A percentile compares a stretch with the other conserved stretches of the same genome.
Conservation (phyloP, 2,113 vertebrate genomes). For the Martes martes region DNA sequence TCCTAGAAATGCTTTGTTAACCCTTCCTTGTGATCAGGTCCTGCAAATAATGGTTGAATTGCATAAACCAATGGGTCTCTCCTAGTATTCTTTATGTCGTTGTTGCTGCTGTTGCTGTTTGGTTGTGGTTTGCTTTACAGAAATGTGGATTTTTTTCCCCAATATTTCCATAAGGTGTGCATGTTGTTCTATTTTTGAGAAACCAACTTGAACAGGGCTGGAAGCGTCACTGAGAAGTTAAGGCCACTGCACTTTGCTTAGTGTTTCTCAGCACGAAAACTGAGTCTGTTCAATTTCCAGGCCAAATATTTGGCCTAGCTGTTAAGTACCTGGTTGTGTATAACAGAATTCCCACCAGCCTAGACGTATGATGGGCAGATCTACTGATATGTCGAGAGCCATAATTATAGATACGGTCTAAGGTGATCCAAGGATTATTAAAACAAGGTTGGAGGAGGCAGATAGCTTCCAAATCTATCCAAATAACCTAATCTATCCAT, state of each 20-base stretch:
- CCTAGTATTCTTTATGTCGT: neutral
- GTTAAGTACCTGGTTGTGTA: neutral
- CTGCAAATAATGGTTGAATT: neutral
- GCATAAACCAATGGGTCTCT: neutral
- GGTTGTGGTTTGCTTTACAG: neutral
- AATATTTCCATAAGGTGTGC: neutral
- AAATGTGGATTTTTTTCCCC: neutral
- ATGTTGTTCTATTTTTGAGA: neutral
- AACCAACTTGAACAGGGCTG: neutral
- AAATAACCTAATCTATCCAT: neutral
- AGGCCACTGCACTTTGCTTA: neutral
- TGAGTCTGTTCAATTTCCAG: neutral
- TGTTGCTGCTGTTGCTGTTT: neutral
- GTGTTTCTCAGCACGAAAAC: neutral
- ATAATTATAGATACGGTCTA: rapidly evolving
- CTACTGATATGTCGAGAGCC: rapidly evolving
- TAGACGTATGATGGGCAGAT: neutral
- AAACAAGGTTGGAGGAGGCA: too few species aligned
- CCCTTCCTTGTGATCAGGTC: neutral
- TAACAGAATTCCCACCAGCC: neutral
- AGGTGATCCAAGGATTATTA: too few species aligned
- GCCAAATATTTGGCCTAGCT: neutral
- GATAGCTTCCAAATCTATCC: rapidly evolving
- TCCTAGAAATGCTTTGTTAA: neutral
- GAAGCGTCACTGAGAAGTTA: neutral